phyloP scores from a whole-genome alignment of 1,140 invertebrate genomes.

The Zaprionus nigranus region DNA sequence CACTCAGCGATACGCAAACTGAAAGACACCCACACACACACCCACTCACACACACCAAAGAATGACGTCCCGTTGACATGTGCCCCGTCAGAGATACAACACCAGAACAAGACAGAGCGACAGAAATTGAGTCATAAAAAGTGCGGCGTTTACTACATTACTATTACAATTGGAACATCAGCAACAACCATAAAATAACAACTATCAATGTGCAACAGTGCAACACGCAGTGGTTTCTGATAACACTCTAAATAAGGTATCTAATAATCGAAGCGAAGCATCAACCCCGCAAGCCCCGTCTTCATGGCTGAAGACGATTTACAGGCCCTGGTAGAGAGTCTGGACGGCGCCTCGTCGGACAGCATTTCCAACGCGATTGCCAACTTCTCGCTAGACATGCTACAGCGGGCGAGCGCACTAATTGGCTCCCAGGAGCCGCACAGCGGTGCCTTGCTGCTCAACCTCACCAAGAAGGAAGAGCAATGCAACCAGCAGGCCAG shows the following conservation, averaged over 20 bases:
- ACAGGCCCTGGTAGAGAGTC: slow-evolving; percentile 65
- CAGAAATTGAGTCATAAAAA: slow-evolving; percentile 11
- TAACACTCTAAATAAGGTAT: neutral
- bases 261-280: neutral
- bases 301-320: slow-evolving; percentile 70
- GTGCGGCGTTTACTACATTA: slow-evolving; percentile 1
- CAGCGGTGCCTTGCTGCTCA: slow-evolving; percentile 44
- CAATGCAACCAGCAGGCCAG: slow-evolving; percentile 49
- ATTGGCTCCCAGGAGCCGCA: slow-evolving; percentile 65
- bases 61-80: slow-evolving; percentile 35
- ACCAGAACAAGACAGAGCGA: neutral
- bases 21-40: neutral
- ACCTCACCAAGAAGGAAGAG: slow-evolving; percentile 54
- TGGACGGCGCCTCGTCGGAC: slow-evolving; percentile 55
- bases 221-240: slow-evolving; percentile 9
- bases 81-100: neutral
- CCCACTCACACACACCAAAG: neutral
- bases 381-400: slow-evolving; percentile 75
- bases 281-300: neutral
- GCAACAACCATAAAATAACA: neutral
- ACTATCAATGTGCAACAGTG: slow-evolving; percentile 28
- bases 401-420: slow-evolving; percentile 68
- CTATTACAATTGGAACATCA: neutral
- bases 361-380: slow-evolving; percentile 63
- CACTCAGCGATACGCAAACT: slow-evolving; percentile 13